Evolutionary conservation across 37 sponge, comb jelly and placozoan species (phyloP).

Genomic region (Hexactinellida sp.): DNA sequence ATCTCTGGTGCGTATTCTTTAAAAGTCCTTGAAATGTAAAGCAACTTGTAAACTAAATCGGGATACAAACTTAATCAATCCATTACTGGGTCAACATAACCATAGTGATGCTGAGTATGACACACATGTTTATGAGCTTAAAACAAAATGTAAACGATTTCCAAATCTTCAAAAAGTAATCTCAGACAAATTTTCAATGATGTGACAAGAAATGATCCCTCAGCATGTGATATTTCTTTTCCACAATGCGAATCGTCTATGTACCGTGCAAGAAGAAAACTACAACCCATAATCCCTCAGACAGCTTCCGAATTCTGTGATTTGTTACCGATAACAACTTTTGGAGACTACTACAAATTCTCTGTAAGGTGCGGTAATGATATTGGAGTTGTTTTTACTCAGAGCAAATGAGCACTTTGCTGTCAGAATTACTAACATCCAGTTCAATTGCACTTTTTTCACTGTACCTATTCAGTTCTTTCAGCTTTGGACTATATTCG

Average conservation of each 20-base stretch:
- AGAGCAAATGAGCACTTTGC: neutral
- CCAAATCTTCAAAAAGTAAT: neutral
- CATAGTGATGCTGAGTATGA: neutral
- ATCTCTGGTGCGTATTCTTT: neutral
- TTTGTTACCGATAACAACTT: neutral
- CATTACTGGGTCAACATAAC: neutral
- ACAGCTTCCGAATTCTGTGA: conserved; percentile 8
- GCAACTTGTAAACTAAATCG: neutral
- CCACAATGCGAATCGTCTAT: conserved; percentile 1
- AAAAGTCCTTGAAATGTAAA: neutral
- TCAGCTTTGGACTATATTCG: neutral
- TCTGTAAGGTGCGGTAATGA: conserved; percentile 7
- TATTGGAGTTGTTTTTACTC: conserved; percentile 17
- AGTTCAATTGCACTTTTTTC: neutral
- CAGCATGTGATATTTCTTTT: conserved; percentile 7
- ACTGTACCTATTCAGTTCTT: neutral
- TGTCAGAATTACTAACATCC: neutral
- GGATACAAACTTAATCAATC: neutral
- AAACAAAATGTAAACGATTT: neutral
- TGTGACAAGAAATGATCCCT: neutral
- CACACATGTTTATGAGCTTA: neutral
- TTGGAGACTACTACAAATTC: conserved; percentile 14
- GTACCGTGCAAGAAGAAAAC: neutral
- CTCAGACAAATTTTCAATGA: conserved; percentile 7
- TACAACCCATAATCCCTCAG: conserved; percentile 8